Conservation (phyloP, 1,140 invertebrate genomes). For the Drosophila albomicans region DNA sequence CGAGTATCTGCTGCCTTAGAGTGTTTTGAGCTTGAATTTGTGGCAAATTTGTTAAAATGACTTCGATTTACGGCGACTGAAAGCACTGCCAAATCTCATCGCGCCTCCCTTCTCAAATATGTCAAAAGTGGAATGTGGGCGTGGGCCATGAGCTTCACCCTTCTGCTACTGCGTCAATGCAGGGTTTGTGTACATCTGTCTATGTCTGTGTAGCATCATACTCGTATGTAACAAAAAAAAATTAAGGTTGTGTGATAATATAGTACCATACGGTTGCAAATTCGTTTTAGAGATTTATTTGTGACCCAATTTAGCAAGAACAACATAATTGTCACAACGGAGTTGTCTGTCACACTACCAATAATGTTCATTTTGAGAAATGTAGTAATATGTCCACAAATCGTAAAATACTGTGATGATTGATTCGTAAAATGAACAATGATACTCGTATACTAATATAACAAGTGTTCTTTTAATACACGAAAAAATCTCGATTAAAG, state of each 20-base stretch:
- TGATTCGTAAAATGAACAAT: too few relatives aligned
- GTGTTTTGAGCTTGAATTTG: slow-evolving; percentile 52
- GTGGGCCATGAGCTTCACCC: slow-evolving; percentile 30
- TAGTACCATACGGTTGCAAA: slow-evolving; percentile 1
- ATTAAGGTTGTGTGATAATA: not conserved
- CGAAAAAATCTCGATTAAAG: too few relatives aligned
- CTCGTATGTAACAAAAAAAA: not conserved
- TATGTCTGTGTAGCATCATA: not conserved
- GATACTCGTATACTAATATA: too few relatives aligned
- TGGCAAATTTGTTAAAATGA: slow-evolving; percentile 69
- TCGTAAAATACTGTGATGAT: too few relatives aligned
- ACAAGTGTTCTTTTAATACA: too few relatives aligned
- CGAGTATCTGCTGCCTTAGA: slow-evolving; percentile 6
- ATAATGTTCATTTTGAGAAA: too few relatives aligned
- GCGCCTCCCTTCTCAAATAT: slow-evolving; percentile 4
- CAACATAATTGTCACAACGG: too few relatives aligned
- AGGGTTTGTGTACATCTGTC: slow-evolving; percentile 11
- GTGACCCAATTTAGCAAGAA: too few relatives aligned
- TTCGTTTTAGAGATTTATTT: too few relatives aligned
- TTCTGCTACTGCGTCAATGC: not conserved
- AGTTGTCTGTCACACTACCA: too few relatives aligned
- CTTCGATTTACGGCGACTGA: slow-evolving; percentile 23
- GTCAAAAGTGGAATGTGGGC: slow-evolving; percentile 22
- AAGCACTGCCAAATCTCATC: not conserved
- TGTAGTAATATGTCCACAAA: too few relatives aligned